Base-by-base conservation (phyloP, 2,888 invertebrate species). In the Xestia sexstrigata region DNA sequence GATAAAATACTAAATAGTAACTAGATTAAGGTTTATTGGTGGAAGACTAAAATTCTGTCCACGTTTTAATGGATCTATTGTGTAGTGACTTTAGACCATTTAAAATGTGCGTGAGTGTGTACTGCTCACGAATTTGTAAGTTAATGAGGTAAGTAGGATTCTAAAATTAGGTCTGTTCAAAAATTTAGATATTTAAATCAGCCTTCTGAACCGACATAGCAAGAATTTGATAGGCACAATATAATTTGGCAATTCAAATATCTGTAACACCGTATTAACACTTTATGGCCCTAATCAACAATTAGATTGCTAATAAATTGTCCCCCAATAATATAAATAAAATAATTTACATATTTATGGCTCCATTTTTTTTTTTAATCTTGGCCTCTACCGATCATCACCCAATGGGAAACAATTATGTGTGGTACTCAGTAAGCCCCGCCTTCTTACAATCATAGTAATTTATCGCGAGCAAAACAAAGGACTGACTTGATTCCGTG, bases 31-130 rank as follows among this genome's bases (percentile, higher is more conserved):
- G 13, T 42, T 63, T 17, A 42, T 65, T 60, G 7, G 39, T 49
- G 13, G 8, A 70, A 55, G 11, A 45, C 49, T 65, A 42, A 68
- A 45, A 80, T 81, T 81, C 75, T 39, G 20, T 26, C 35, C 81
- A 84, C 84, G 84, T 84, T 76, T 73, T 68, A 70, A 84, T 84
- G 70, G 17, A 26, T 71, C 68, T 39, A 75, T 81, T 81, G 84
- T 81, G 7, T 58, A 67, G 52, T 70, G 68, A 69, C 23, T 72
- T 68, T 63, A 49, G 63, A 49, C 49, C 30, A 58, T 72, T 79
- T 83, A 26, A 49, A 55, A 69, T 49, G 65, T 74, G 67, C 47
- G 65, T 74, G 58, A 52, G 47, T 69, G 60, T 72, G 42, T 70
- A 70, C 9, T 17, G 47, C 35, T 70, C 79, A 83, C 68, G 58